Evolutionary conservation across 2,113 vertebrate species (phyloP).

Genomic region (Ursus arctos): DNA sequence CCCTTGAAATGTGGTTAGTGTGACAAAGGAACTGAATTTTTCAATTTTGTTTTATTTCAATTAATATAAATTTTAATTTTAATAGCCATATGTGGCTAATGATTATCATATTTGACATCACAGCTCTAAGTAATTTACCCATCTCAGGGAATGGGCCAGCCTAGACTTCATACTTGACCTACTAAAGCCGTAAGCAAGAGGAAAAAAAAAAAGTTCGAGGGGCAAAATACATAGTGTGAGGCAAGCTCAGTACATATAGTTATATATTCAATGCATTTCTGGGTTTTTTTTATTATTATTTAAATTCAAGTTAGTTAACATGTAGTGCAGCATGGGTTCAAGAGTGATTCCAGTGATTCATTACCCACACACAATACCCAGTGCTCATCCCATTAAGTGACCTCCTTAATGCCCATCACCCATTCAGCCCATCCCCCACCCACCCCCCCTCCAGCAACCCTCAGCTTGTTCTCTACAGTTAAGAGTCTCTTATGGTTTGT

Average conservation of each 20-base stretch:
- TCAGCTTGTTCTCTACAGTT: not conserved
- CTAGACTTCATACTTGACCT: not conserved
- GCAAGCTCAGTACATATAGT: not conserved
- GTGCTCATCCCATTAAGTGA: not conserved
- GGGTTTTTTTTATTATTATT: not conserved
- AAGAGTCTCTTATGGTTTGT: not conserved
- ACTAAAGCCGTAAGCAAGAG: not conserved
- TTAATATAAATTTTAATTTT: not conserved
- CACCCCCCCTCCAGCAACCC: not conserved
- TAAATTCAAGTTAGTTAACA: not conserved
- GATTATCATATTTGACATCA: not conserved
- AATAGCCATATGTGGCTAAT: not conserved
- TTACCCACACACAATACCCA: not conserved
- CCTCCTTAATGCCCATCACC: not conserved
- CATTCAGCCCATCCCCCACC: not conserved
- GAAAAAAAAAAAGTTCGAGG: not conserved
- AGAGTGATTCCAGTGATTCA: not conserved
- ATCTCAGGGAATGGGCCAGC: not conserved
- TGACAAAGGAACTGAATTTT: not conserved
- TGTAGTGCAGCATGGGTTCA: not conserved
- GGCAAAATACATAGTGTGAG: not conserved
- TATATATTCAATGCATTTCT: not conserved
- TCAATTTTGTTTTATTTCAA: not conserved
- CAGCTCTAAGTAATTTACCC: not conserved
- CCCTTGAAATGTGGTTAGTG: not conserved